These are phyloP conservation scores for Drosophila engyochracea DNA, from an alignment of 2,888 invertebrate genomes.

Conservation along the genomic window DNA sequence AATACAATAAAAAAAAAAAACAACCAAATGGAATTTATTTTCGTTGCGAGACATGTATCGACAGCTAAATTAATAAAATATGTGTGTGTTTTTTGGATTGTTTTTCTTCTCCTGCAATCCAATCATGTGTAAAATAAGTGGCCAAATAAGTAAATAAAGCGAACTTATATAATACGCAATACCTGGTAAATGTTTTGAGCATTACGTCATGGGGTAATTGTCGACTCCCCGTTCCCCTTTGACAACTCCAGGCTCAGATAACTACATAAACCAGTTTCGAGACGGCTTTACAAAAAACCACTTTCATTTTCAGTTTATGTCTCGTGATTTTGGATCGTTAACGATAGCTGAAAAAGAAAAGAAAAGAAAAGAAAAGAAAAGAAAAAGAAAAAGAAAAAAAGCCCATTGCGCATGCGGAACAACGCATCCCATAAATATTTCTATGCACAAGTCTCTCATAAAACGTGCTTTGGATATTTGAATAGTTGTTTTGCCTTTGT, in stretches of 20 bases:
- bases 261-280: constrained; percentile 60
- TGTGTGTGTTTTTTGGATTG: neutral
- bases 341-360: neutral
- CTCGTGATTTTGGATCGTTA: constrained; percentile 25
- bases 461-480: constrained; percentile 53
- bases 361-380: neutral
- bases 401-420: constrained; percentile 68
- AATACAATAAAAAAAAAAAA: neutral
- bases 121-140: constrained; percentile 35
- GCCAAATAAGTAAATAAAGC: constrained; percentile 20
- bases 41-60: constrained; percentile 30
- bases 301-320: constrained; percentile 68
- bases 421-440: constrained; percentile 21
- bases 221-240: constrained; percentile 12
- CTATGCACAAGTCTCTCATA: constrained; percentile 29
- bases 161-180: constrained; percentile 54
- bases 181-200: constrained; percentile 36
- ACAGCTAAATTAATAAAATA: constrained; percentile 29
- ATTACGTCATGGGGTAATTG: constrained; percentile 65
- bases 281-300: constrained; percentile 55
- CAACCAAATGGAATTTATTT: constrained; percentile 14
- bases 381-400: constrained; percentile 23
- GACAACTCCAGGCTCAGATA: neutral
- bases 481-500: constrained; percentile 9
- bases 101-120: constrained; percentile 7